These are phyloP conservation scores for Tyrannus savana DNA, from an alignment of 2,113 vertebrate species.

Conservation along the genomic window DNA sequence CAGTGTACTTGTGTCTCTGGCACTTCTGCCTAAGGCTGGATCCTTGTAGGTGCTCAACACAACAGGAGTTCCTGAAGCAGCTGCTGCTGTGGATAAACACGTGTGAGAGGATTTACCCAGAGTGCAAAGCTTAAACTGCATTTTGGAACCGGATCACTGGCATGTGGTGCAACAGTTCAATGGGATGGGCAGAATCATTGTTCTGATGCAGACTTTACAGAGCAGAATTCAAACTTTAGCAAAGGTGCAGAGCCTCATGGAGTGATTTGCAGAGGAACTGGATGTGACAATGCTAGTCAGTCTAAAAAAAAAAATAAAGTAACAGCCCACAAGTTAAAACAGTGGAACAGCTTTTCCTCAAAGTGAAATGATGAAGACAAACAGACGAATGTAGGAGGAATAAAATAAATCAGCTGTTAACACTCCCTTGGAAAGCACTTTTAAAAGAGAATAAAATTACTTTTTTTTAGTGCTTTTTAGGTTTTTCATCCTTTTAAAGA, in stretches of 20 bases:
- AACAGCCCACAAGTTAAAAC: constrained; percentile 41
- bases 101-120: background rate
- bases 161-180: background rate
- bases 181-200: background rate
- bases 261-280: background rate
- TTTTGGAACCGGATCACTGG: background rate
- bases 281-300: background rate
- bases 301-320: background rate
- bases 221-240: background rate
- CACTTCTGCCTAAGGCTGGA: background rate
- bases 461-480: constrained; percentile 3
- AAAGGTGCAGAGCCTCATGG: background rate
- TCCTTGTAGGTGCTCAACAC: background rate
- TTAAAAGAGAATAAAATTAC: constrained; percentile 50
- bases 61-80: background rate
- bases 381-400: constrained; percentile 70
- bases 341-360: constrained; percentile 19
- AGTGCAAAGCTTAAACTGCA: background rate
- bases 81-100: background rate
- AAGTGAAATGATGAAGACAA: constrained; percentile 57
- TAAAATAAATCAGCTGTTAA: constrained; percentile 51
- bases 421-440: constrained; percentile 23
- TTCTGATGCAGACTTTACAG: background rate
- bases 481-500: background rate
- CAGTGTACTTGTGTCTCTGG: background rate